Conservation (phyloP, 1,140 invertebrate species). For the Temnothorax nylanderi region DNA sequence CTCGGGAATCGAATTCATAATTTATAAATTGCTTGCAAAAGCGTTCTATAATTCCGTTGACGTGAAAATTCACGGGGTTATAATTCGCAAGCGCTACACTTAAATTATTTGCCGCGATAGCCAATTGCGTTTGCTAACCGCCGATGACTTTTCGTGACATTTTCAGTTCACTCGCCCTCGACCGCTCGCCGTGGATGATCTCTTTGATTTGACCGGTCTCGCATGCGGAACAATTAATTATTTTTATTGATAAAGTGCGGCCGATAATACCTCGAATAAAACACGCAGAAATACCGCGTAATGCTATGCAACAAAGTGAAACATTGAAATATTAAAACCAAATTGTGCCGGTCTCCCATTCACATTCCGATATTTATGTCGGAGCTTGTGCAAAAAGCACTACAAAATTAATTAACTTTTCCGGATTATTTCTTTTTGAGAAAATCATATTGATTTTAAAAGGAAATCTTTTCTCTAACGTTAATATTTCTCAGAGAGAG, state of each 20-base stretch:
- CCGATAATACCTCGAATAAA: constrained; percentile 33
- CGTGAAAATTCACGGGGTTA: constrained; percentile 27
- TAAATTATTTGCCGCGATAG: constrained; percentile 48
- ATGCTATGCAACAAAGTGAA: not conserved
- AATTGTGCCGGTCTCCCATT: not conserved
- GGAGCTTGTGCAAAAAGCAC: not conserved
- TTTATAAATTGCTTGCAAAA: constrained; percentile 20
- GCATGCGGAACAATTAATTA: constrained; percentile 55
- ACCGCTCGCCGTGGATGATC: constrained; percentile 13
- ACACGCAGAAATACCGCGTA: constrained; percentile 27
- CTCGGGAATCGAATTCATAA: constrained; percentile 19
- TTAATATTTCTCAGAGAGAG: not conserved
- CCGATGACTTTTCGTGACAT: constrained; percentile 38
- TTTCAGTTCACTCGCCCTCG: not conserved
- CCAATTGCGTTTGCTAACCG: constrained; percentile 34
- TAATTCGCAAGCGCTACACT: constrained; percentile 32
- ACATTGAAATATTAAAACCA: constrained; percentile 35
- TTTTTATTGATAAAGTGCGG: constrained; percentile 51
- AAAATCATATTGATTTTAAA: not conserved
- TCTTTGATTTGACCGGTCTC: constrained; percentile 29
- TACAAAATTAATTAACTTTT: not conserved
- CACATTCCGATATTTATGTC: not conserved
- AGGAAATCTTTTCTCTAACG: not conserved
- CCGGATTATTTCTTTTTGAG: not conserved
- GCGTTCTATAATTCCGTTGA: constrained; percentile 6